phyloP scores from a whole-genome alignment of 2,888 invertebrate genomes.

The Tetropium fuscum region DNA sequence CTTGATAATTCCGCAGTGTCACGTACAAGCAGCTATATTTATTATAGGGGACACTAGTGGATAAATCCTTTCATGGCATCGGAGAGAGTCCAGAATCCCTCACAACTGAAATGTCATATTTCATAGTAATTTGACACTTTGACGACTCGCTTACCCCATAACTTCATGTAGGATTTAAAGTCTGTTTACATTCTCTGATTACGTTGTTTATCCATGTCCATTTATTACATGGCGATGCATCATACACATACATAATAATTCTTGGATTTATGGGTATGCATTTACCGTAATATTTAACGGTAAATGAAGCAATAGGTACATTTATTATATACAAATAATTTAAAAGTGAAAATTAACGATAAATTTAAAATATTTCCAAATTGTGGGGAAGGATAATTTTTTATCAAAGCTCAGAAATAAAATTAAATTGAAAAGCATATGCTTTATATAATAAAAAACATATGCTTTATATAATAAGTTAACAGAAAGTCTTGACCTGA shows the following conservation, averaged over 20 bases:
- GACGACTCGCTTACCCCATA: slow-evolving; percentile 35
- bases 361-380: too few species aligned
- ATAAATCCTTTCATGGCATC: slow-evolving; percentile 29
- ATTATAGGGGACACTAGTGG: slow-evolving; percentile 27
- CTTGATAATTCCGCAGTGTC: slow-evolving; percentile 31
- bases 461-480: too few species aligned
- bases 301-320: too few species aligned
- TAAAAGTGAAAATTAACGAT: too few species aligned
- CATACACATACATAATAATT: slow-evolving; percentile 29
- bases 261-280: slow-evolving; percentile 30
- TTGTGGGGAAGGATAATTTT: too few species aligned
- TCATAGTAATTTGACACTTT: slow-evolving; percentile 39
- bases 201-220: slow-evolving; percentile 40
- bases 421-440: too few species aligned
- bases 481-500: too few species aligned
- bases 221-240: slow-evolving; percentile 30
- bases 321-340: too few species aligned
- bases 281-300: slow-evolving; percentile 12
- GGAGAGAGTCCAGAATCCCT: slow-evolving; percentile 29
- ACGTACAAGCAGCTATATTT: slow-evolving; percentile 33
- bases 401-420: too few species aligned
- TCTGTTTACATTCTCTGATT: slow-evolving; percentile 35
- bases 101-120: slow-evolving; percentile 35
- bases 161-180: slow-evolving; percentile 38
- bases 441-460: too few species aligned